Evolutionary conservation across 1,140 invertebrate genomes (phyloP).

Genomic region (Myzus persicae): DNA sequence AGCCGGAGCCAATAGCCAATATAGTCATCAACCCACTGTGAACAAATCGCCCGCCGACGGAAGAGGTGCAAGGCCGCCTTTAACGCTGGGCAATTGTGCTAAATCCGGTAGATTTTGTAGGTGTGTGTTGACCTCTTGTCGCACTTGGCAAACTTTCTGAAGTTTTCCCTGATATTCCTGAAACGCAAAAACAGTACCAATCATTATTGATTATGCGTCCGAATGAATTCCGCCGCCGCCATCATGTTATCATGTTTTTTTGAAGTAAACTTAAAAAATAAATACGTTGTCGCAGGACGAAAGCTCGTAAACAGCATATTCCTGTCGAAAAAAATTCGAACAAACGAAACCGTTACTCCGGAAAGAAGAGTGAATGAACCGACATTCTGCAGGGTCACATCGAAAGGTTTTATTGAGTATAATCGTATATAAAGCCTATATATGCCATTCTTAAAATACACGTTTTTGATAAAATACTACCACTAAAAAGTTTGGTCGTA

Average conservation of each 20-base stretch:
- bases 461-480: neutral
- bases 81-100: constrained; percentile 87
- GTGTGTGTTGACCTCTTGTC: constrained; percentile 89
- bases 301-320: neutral
- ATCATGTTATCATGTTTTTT: neutral
- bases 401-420: neutral
- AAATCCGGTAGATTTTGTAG: constrained; percentile 92
- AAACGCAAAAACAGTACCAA: constrained; percentile 62
- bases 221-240: neutral
- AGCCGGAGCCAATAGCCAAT: neutral
- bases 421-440: neutral
- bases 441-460: neutral
- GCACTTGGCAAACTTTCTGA: constrained; percentile 81
- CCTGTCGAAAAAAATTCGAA: neutral
- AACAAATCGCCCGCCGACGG: constrained; percentile 95
- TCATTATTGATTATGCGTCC: neutral
- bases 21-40: constrained; percentile 65
- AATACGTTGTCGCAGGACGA: neutral
- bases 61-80: constrained; percentile 86
- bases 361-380: neutral
- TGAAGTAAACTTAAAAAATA: neutral
- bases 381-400: neutral
- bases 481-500: neutral
- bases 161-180: constrained; percentile 89
- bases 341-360: neutral